A percentile compares a stretch with the other conserved stretches of the same genome.
Conservation (phyloP, 2,797 vertebrate species). For the Micromesistius poutassou region DNA sequence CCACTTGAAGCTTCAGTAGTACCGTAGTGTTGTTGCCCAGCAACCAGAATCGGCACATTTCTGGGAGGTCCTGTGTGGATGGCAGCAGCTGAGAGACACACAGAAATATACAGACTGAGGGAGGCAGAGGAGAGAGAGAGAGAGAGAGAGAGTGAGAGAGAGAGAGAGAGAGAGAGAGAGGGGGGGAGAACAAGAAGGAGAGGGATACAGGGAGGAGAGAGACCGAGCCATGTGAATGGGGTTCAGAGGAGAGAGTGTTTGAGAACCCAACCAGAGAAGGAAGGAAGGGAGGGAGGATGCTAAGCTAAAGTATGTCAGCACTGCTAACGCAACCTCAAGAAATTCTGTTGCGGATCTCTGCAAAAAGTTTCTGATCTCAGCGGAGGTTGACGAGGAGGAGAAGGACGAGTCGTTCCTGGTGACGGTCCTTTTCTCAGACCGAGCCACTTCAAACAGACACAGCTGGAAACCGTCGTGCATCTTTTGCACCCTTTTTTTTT, state of each 20-base stretch:
- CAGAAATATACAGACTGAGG: slow-evolving; percentile 14
- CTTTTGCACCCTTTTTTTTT: slow-evolving; percentile 10
- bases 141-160: slow-evolving; percentile 33
- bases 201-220: slow-evolving; percentile 20
- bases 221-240: neutral
- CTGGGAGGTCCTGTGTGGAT: slow-evolving; percentile 73
- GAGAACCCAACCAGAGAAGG: neutral
- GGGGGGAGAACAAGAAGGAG: slow-evolving; percentile 34
- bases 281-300: slow-evolving; percentile 21
- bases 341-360: slow-evolving; percentile 10
- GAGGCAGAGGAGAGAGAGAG: slow-evolving; percentile 26
- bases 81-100: slow-evolving; percentile 51
- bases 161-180: slow-evolving; percentile 32
- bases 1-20: slow-evolving; percentile 82
- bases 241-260: neutral
- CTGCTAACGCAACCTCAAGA: slow-evolving; percentile 14
- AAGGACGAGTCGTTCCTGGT: slow-evolving; percentile 19
- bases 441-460: slow-evolving; percentile 27
- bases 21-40: slow-evolving; percentile 76
- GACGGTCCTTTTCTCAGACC: slow-evolving; percentile 24
- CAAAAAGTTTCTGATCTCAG: slow-evolving; percentile 53
- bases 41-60: slow-evolving; percentile 77
- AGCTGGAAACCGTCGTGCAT: slow-evolving; percentile 32
- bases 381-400: slow-evolving; percentile 30
- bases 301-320: slow-evolving; percentile 20